Evolutionary conservation across 2,797 vertebrate species (phyloP), one percentile per base, ranked within the genome.

Genomic region (Sebastes hubbsi): DNA sequence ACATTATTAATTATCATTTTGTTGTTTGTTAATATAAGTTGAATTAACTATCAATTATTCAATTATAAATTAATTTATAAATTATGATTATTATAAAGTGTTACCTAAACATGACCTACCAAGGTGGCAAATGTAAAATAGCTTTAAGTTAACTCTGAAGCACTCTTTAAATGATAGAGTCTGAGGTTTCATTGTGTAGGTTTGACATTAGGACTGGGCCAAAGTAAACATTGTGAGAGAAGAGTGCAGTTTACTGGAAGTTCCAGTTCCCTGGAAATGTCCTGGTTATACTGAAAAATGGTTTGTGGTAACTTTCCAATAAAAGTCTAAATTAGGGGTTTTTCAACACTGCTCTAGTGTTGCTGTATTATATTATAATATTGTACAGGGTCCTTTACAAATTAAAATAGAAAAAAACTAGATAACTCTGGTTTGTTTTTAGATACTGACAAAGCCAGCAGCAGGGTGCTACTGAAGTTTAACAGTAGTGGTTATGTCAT

Each of bases 401-500:
- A 25, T 27, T 8, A 18, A 74, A 63, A 62, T 32, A 49, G 7
- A 10, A 11, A 10, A 52, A 52, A 30, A 32, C 36, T 4, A 11
- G 29, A 42, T 27, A 36, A 54, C 54, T 24, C 32, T 68, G 24
- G 52, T 61, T 61, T 14, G 63, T 16, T 14, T 80, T 72, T n/a
- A 14, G 18, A 72, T 72, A 30, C 25, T 34, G 24, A 24, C 56
- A 61, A n/a, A 64, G 22, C 36, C 8, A 56, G 29, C 74, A 72
- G 59, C 58, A 32, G 29, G 62, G 63, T 30, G 73, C 80, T 72
- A 16, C 80, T 76, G 55, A 29, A 79, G 73, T 79, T 77, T 30
- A 84, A 82, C 75, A 76, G 68, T 70, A 82, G 85, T 75, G 64
- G 55, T 90, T 88, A 87, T 86, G 85, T 92, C 89, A 93, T 75